Conservation (phyloP, 35 echinoderm and acorn worm genomes). For the Patiria miniata region DNA sequence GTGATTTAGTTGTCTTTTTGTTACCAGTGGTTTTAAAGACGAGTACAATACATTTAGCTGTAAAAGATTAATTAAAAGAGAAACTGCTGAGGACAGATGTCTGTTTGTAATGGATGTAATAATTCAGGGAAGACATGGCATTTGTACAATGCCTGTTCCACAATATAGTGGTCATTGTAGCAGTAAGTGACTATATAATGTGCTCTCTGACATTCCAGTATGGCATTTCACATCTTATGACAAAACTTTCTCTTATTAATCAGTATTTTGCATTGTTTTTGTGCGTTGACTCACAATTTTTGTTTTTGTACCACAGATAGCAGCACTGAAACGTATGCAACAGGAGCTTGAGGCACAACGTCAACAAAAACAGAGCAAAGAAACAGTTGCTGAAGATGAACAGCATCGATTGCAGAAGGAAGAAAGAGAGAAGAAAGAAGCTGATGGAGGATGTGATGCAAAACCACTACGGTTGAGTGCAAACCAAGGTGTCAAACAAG, state of each 20-base stretch:
- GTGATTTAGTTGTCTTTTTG: no score
- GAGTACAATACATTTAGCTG: no score
- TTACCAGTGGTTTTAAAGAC: no score
- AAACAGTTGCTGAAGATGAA: constrained; percentile 14
- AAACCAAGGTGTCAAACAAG: neutral
- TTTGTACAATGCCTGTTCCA: no score
- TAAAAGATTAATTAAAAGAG: no score
- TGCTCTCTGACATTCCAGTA: no score
- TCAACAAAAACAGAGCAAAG: constrained; percentile 40
- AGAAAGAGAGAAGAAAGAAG: neutral
- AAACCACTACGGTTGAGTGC: neutral
- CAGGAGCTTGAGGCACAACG: neutral
- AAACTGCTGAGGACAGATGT: no score
- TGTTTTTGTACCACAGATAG: neutral
- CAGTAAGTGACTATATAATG: no score
- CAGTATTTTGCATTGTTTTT: neutral
- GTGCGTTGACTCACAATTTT: neutral
- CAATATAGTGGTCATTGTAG: no score
- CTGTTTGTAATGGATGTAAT: no score
- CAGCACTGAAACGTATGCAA: neutral
- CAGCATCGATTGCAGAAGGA: neutral
- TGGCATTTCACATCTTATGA: neutral
- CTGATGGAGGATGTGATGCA: neutral
- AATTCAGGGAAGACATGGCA: no score
- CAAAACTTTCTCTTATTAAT: neutral